Conservation (phyloP, 1,140 invertebrate species). For the Pinna nobilis region DNA sequence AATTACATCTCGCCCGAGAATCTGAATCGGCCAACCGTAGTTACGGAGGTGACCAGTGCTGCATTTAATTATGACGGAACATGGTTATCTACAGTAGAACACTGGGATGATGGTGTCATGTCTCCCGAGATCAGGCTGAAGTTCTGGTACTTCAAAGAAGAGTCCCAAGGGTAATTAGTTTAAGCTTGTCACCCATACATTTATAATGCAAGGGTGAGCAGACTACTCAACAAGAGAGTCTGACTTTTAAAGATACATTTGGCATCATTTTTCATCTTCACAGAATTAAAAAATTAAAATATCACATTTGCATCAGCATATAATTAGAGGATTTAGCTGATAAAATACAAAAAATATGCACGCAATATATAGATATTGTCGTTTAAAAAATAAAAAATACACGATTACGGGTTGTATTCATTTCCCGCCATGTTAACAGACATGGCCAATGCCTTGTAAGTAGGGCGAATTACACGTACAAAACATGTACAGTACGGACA, state of each 20-base stretch:
- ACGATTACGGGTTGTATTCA: too few relatives aligned
- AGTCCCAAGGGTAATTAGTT: slow-evolving; percentile 79
- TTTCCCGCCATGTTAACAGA: too few relatives aligned
- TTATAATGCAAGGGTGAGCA: not conserved
- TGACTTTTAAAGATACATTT: not conserved
- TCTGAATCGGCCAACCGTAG: slow-evolving; percentile 51
- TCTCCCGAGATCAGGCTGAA: slow-evolving; percentile 83
- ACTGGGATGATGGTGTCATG: slow-evolving; percentile 78
- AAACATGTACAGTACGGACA: too few relatives aligned
- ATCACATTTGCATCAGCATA: too few relatives aligned
- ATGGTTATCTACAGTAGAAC: slow-evolving; percentile 89
- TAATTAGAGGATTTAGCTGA: too few relatives aligned
- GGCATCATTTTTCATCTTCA: too few relatives aligned
- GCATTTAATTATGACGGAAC: slow-evolving; percentile 81
- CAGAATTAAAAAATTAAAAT: too few relatives aligned
- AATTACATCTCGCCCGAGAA: slow-evolving; percentile 81
- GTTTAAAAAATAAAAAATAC: too few relatives aligned
- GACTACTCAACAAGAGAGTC: not conserved
- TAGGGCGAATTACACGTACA: not conserved
- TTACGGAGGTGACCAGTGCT: slow-evolving; percentile 81
- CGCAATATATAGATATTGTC: too few relatives aligned
- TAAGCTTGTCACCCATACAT: too few relatives aligned
- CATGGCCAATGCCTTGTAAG: too few relatives aligned
- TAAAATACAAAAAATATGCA: too few relatives aligned
- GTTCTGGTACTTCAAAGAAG: slow-evolving; percentile 84